Percentiles rank a stretch among this genome's conserved stretches.
phyloP scores from a whole-genome alignment of 2,888 invertebrate genomes.

The Molorchus minor region DNA sequence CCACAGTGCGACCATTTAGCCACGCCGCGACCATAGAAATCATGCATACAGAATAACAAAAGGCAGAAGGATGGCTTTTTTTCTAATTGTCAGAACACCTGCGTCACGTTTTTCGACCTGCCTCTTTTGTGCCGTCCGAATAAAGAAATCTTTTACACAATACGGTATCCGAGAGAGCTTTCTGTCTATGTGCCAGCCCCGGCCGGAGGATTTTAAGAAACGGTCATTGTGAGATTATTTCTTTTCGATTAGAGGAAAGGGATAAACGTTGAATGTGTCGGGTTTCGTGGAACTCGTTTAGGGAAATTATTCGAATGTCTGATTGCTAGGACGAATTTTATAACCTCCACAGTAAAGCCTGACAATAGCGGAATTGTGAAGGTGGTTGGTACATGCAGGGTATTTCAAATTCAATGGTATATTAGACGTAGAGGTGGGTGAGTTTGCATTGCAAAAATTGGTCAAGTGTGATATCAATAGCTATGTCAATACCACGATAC shows the following conservation, averaged over 20 bases:
- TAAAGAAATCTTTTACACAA: slow-evolving; percentile 17
- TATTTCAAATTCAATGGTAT: too few relatives aligned
- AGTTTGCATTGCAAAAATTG: too few relatives aligned
- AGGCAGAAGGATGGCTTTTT: slow-evolving; percentile 24
- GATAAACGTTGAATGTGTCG: slow-evolving; percentile 10
- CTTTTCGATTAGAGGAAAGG: neutral
- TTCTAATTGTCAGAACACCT: slow-evolving; percentile 24
- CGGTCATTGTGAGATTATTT: slow-evolving; percentile 15
- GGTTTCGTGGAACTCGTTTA: neutral
- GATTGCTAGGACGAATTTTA: neutral
- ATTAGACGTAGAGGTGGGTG: too few relatives aligned
- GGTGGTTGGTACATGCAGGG: too few relatives aligned
- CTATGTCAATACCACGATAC: too few relatives aligned
- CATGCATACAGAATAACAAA: slow-evolving; percentile 24
- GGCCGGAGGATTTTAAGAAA: slow-evolving; percentile 3
- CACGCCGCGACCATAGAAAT: slow-evolving; percentile 22
- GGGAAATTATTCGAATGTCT: neutral
- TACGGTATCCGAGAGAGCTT: neutral
- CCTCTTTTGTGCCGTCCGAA: slow-evolving; percentile 14
- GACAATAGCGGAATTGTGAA: too few relatives aligned
- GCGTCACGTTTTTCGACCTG: slow-evolving; percentile 21
- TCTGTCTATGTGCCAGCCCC: slow-evolving; percentile 6
- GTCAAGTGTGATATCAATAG: too few relatives aligned
- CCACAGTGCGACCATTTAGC: slow-evolving; percentile 20
- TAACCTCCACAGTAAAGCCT: too few relatives aligned